phyloP scores from a whole-genome alignment of 2,113 vertebrate genomes.

The Sylvia atricapilla region DNA sequence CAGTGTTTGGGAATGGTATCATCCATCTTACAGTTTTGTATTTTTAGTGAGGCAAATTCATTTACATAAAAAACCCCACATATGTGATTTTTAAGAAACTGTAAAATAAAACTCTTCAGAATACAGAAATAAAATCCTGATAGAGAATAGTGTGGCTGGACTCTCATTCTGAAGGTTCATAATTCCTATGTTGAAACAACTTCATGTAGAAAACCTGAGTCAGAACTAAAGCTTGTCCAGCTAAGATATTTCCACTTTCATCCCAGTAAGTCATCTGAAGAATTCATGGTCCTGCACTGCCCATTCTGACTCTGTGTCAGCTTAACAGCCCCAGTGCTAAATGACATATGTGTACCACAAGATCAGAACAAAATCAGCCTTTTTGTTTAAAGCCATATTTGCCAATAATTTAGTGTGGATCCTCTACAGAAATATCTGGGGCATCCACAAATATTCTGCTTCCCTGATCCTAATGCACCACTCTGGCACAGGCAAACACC shows the following conservation, averaged over 20 bases:
- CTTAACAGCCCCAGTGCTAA: background rate
- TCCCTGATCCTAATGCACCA: background rate
- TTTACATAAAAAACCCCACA: background rate
- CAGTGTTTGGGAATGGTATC: background rate
- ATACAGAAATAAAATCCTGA: background rate
- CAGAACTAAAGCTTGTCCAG: background rate
- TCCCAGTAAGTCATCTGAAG: background rate
- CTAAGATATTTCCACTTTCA: background rate
- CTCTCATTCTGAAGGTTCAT: background rate
- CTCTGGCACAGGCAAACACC: background rate
- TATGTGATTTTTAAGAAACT: background rate
- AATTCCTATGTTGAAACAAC: background rate
- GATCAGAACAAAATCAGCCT: background rate
- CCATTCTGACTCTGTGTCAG: background rate
- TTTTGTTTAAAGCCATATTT: background rate
- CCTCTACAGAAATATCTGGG: background rate
- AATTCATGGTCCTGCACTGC: background rate
- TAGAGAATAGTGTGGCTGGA: background rate
- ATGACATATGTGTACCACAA: fast-evolving
- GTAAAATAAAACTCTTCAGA: background rate
- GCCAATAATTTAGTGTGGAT: background rate
- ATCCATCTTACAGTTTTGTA: background rate
- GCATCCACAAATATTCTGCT: background rate
- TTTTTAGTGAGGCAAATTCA: background rate
- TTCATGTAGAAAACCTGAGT: background rate